A percentile compares a stretch with the other conserved stretches of the same genome.
Evolutionary conservation across 2,888 invertebrate species (phyloP).

Genomic region (Apotomis betuletana): DNA sequence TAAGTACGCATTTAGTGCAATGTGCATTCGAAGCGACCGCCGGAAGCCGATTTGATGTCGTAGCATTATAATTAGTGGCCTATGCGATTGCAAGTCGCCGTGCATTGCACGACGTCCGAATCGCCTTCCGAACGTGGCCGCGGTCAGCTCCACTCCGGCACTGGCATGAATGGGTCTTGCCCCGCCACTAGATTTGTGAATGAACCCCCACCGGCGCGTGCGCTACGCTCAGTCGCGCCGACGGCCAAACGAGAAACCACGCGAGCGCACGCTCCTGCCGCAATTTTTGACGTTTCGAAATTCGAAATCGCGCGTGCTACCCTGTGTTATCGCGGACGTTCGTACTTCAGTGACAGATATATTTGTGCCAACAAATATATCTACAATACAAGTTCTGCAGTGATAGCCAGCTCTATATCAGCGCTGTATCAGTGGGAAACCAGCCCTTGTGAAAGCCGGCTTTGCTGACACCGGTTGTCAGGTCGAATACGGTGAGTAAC

Average conservation of each 20-base stretch:
- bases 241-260: conserved; percentile 71
- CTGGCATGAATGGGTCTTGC: conserved; percentile 73
- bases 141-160: conserved; percentile 42
- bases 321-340: conserved; percentile 54
- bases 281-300: conserved; percentile 70
- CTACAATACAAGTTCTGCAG: conserved; percentile 56
- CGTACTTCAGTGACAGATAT: conserved; percentile 53
- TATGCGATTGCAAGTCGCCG: conserved; percentile 43
- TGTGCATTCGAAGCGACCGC: conserved; percentile 43
- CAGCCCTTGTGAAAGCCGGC: conserved; percentile 66
- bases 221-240: conserved; percentile 76
- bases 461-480: conserved; percentile 60
- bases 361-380: conserved; percentile 45
- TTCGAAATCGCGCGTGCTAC: conserved; percentile 67
- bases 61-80: conserved; percentile 52
- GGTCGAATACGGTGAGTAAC: conserved; percentile 72
- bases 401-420: conserved; percentile 49
- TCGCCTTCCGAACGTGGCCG: conserved; percentile 42
- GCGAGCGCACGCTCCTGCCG: conserved; percentile 68
- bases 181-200: conserved; percentile 79
- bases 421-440: conserved; percentile 52
- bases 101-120: conserved; percentile 50
- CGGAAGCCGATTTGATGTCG: conserved; percentile 55
- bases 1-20: conserved; percentile 11
- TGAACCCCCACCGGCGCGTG: conserved; percentile 81